Base-by-base conservation (phyloP, 2,797 vertebrate genomes). In the Apogon hyalosoma region DNA sequence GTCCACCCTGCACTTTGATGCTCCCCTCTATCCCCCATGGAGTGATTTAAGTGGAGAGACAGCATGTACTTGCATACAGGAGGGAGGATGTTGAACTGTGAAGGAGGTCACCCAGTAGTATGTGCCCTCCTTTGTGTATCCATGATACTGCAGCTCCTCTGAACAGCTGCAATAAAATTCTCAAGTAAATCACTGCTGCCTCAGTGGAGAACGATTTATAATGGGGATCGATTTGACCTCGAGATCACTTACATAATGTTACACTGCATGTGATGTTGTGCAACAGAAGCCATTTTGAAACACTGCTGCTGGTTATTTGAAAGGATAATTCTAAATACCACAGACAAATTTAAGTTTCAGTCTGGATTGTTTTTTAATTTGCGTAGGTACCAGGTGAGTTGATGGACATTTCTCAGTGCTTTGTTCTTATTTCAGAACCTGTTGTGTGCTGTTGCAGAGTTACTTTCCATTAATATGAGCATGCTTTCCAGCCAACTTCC, bases 381-480 rank as follows among this genome's bases (percentile, higher is more conserved):
- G 38, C 48, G 45, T 55, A 28, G 57, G 45, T 53, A 18, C 42
- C 57, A 0, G 31, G 36, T 21, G 50, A 18, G 41, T 21, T 57
- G 62, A 63, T 39, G 67, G 73, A 71, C 67, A 6, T 14, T 33
- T 73, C 53, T 69, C 1, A 24, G 54, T 18, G 56, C 3, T 24
- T 31, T n/a, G 45, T 43, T 31, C 53, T 70, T 38, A 11, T 46
- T 57, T 57, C 18, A n/a, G 45, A 39, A 62, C 66, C 76, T 28
- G 43, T 63, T 47, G 43, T 21, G 53, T 63, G 57, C 63, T 19
- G 13, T 52, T 43, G 16, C 15, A 65, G 56, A 66, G 46, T 58
- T 58, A 60, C 58, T 68, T 70, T 74, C 72, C 61, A 75, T 86
- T 77, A 77, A 74, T 82, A 70, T 68, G 46, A 24, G 39, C 9